Evolutionary conservation across 2,888 invertebrate species (phyloP), one percentile per base, ranked within the genome.

Genomic region (Xestia ashworthii): DNA sequence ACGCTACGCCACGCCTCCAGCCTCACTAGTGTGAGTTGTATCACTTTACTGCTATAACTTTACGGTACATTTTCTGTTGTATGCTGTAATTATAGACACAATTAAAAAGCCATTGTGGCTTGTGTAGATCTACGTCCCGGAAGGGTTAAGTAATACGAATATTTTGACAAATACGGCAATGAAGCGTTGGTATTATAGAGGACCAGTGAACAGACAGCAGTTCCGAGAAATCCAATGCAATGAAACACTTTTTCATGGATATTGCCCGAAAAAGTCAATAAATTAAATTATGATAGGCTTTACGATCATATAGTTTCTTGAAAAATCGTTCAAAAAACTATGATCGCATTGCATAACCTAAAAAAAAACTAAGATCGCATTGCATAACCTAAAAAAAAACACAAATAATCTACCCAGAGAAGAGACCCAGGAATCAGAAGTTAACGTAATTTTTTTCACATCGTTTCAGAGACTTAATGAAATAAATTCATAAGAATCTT

Each of bases 1-100:
- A 94, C 96, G 72, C 91, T 97, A 48, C 92, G 97, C 1, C 97
- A 97, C 90, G 97, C 97, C 78, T 97, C 95, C 93, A 97, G 95
- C 87, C 95, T 97, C 83, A 96, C 95, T 53, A 95, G 95, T 81
- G 97, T 97, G 81, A 92, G 95, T 65, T 44, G 16, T 1, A 16
- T 38, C 6, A 44, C 44, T 65, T 44, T 44, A 44, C 44, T 25
- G n/a, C 14, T 4, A 65, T 16, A 1, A n/a, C n/a, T n/a, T n/a
- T n/a, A n/a, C n/a, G n/a, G n/a, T n/a, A n/a, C n/a, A n/a, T n/a
- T n/a, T n/a, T n/a, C n/a, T n/a, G n/a, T n/a, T n/a, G n/a, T n/a
- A n/a, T n/a, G n/a, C n/a, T n/a, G n/a, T n/a, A n/a, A n/a, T n/a
- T n/a, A n/a, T n/a, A n/a, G n/a, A n/a, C n/a, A n/a, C n/a, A n/a